Evolutionary conservation across 2,888 invertebrate genomes (phyloP).

Genomic region (Acanthosepion pharaonis): DNA sequence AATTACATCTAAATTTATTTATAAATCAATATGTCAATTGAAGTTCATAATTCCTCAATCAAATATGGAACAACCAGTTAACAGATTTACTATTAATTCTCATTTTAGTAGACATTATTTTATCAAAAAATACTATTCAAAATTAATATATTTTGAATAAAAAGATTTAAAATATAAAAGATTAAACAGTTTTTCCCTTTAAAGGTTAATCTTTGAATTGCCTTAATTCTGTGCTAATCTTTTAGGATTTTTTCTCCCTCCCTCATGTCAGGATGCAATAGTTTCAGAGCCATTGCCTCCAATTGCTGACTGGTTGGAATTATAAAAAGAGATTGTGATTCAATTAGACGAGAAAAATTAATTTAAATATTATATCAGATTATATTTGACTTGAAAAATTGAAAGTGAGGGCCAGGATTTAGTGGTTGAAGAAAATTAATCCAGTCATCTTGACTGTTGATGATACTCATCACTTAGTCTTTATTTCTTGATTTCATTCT

Average conservation of each 20-base stretch:
- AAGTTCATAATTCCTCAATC: too few species aligned
- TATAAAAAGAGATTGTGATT: constrained; percentile 4
- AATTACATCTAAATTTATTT: too few species aligned
- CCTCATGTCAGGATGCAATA: not conserved
- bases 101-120: too few species aligned
- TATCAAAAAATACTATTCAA: too few species aligned
- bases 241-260: not conserved
- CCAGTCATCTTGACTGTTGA: constrained; percentile 4
- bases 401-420: not conserved
- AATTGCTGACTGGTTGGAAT: constrained; percentile 8
- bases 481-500: not conserved
- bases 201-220: constrained; percentile 8
- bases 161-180: not conserved
- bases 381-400: not conserved
- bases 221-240: not conserved
- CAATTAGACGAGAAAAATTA: constrained; percentile 7
- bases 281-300: not conserved
- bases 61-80: too few species aligned
- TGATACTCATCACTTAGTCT: not conserved
- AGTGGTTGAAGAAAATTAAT: constrained; percentile 1
- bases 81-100: too few species aligned
- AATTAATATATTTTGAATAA: not conserved
- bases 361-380: constrained; percentile 1
- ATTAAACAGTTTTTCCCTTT: not conserved
- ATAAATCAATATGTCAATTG: too few species aligned